Conservation (phyloP, 1,140 invertebrate species). For the Scaptomyza hsui region DNA sequence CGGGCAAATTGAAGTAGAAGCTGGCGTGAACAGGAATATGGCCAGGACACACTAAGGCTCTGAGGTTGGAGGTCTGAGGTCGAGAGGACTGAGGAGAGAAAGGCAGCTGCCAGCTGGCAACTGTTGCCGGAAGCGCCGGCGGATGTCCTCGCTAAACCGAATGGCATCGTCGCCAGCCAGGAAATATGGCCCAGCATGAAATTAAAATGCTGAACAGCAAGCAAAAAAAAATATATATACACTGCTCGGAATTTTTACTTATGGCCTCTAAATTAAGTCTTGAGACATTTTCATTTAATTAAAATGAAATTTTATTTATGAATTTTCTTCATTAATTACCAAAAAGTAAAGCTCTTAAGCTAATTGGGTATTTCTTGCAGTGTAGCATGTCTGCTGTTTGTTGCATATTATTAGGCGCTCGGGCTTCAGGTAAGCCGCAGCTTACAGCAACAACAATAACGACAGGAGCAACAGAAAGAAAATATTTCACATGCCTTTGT, state of each 20-base stretch:
- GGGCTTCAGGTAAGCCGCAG: slow-evolving; percentile 52
- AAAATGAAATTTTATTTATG: neutral
- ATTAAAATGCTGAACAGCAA: slow-evolving; percentile 59
- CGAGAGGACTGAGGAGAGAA: neutral
- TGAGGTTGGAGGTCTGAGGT: neutral
- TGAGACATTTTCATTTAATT: slow-evolving; percentile 7
- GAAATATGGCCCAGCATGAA: slow-evolving; percentile 70
- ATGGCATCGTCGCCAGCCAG: slow-evolving; percentile 63
- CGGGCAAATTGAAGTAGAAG: slow-evolving; percentile 47
- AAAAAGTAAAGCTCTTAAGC: no score
- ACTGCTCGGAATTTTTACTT: neutral
- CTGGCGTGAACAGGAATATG: slow-evolving; percentile 34
- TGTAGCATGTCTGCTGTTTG: slow-evolving; percentile 16
- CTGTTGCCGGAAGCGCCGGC: slow-evolving; percentile 74
- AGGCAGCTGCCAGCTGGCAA: slow-evolving; percentile 60
- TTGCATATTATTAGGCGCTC: slow-evolving; percentile 40
- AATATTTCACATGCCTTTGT: slow-evolving; percentile 40
- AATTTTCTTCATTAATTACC: neutral
- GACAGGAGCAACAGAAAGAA: slow-evolving; percentile 15
- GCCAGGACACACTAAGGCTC: slow-evolving; percentile 44
- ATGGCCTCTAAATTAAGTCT: neutral
- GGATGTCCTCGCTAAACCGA: slow-evolving; percentile 78
- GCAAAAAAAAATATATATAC: slow-evolving; percentile 5
- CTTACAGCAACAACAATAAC: slow-evolving; percentile 28
- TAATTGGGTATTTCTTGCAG: neutral